Conservation (phyloP, 2,113 vertebrate genomes). For the Paratilapia polleni region DNA sequence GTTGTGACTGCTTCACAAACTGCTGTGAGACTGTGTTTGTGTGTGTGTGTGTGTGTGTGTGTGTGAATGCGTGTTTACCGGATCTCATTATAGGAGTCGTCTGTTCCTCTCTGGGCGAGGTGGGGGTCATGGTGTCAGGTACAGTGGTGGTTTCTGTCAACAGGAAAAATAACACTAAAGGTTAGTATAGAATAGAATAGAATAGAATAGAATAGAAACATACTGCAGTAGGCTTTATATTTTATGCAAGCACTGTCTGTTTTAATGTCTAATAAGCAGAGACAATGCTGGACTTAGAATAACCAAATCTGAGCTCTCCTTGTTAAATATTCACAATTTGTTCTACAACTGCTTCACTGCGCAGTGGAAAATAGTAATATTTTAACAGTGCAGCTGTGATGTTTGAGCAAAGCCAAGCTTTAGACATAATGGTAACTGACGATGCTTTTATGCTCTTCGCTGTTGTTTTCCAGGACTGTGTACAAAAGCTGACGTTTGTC, state of each 20-base stretch:
- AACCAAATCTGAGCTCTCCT: not conserved
- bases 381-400: not conserved
- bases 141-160: conserved; percentile 87
- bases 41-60: not conserved
- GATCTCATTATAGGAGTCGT: conserved; percentile 84
- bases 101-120: conserved; percentile 84
- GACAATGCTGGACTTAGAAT: not conserved
- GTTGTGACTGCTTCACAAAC: not conserved
- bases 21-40: not conserved
- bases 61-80: conserved; percentile 37
- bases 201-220: not conserved
- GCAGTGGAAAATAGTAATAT: not conserved
- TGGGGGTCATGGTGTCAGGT: conserved; percentile 87
- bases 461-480: not conserved
- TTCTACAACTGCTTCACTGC: not conserved
- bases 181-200: not conserved
- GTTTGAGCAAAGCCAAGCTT: conserved; percentile 8
- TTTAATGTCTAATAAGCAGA: not conserved
- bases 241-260: not conserved
- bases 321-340: conserved; percentile 13
- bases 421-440: not conserved
- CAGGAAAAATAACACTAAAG: not conserved
- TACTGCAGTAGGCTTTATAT: not conserved
- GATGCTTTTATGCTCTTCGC: not conserved
- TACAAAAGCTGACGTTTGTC: conserved; percentile 25